Base-by-base conservation (phyloP, 2,888 invertebrate species). In the Brachylomia viminalis region DNA sequence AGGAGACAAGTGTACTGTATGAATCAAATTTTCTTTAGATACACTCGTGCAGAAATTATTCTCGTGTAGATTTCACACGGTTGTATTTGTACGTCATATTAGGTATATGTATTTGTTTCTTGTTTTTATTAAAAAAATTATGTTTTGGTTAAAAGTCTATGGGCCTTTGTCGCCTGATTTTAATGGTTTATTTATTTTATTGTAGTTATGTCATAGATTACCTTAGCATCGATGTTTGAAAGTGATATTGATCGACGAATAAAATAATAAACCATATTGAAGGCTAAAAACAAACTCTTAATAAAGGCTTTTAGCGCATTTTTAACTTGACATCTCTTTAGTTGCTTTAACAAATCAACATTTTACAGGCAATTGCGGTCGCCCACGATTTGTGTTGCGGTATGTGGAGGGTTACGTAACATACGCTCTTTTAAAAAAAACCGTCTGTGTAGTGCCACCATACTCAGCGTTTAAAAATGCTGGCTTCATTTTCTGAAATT, bases 391-490 rank as follows among this genome's bases (percentile, higher is more conserved):
- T 75, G 69, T 75, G 73, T 54, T 65, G 56, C 71, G 72, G 77
- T 54, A 68, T 72, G 59, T 66, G 52, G 45, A 27, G 47, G 64
- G 70, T 66, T 52, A 71, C 64, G 68, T 77, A 70, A 75, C 74
- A 77, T 20, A 61, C n/a, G 7, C n/a, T 33, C 58, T 68, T 69
- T 64, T 74, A 42, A 27, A 61, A 59, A 77, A 77, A 52, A 59
- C 0, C 42, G 33, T 45, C 30, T 23, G 52, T 58, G 72, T 38
- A 81, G 73, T 81, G 73, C 72, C 70, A 74, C 77, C 68, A 75
- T 85, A 70, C 75, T 72, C 77, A 82, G 66, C 72, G 49, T 67
- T 85, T 85, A 71, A 84, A 85, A 85, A 82, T 85, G 66, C 61
- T 68, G 27, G 52, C 64, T 85, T 78, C 61, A 85, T 85, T 82